Conservation (phyloP, 2,888 invertebrate genomes). For the Drosophila neonasuta region DNA sequence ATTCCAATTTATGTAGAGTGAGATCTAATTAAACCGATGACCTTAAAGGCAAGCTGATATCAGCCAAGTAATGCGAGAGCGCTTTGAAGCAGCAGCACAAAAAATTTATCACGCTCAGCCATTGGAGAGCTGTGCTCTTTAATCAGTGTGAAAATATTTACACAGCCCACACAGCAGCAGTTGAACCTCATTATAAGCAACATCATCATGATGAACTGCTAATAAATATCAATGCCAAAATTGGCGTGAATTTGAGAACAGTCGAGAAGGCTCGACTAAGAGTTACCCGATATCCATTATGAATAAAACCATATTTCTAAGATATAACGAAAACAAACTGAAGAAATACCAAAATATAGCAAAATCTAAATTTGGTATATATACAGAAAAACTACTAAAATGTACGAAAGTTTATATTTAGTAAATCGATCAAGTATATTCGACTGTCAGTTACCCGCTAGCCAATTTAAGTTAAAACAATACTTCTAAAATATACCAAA, state of each 20-base stretch:
- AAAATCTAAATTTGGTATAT: no score
- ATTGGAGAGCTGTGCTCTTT: conserved; percentile 43
- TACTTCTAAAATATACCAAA: no score
- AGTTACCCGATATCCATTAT: no score
- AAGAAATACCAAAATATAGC: no score
- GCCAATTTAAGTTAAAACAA: no score
- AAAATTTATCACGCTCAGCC: conserved; percentile 46
- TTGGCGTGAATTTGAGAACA: conserved; percentile 43
- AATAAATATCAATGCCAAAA: conserved; percentile 62
- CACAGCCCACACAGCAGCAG: conserved; percentile 33
- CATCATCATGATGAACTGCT: conserved; percentile 26
- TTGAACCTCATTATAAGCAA: conserved; percentile 1
- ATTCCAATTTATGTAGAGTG: background rate
- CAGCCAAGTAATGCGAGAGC: conserved; percentile 21
- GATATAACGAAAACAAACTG: no score
- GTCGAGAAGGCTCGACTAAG: no score
- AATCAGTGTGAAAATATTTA: conserved; percentile 58
- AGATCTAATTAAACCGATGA: conserved; percentile 4
- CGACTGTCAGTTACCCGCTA: no score
- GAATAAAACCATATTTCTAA: no score
- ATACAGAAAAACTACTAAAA: no score
- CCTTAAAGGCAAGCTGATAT: conserved; percentile 20
- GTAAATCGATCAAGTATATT: no score
- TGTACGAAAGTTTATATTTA: no score
- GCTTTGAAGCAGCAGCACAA: conserved; percentile 12